phyloP scores from a whole-genome alignment of 2,113 vertebrate genomes.

The Vimba vimba region DNA sequence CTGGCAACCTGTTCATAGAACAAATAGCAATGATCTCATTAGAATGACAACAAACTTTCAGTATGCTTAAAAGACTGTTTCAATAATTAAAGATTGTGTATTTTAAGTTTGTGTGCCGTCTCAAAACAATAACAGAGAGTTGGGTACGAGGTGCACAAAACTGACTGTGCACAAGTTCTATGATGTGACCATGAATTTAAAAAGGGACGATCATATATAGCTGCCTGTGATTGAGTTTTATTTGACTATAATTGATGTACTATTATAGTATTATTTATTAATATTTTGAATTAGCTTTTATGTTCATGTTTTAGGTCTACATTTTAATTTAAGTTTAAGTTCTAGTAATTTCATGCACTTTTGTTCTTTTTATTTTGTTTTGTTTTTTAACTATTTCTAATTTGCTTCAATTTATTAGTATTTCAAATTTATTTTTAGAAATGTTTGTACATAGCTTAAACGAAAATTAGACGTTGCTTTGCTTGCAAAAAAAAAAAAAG shows the following conservation, averaged over 20 bases:
- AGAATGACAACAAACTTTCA: not conserved
- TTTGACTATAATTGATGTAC: too few species aligned
- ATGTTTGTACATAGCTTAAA: too few species aligned
- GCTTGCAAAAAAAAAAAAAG: too few species aligned
- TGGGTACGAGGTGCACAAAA: not conserved
- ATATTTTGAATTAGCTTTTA: not conserved
- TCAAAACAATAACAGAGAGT: not conserved
- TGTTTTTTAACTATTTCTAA: not conserved
- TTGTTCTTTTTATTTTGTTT: not conserved
- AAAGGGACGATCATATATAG: not conserved
- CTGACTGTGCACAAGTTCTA: not conserved
- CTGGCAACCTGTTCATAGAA: not conserved
- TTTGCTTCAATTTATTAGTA: too few species aligned
- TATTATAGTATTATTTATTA: not conserved
- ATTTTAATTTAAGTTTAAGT: not conserved
- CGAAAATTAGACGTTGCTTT: too few species aligned
- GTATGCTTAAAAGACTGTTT: not conserved
- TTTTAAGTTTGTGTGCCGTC: not conserved
- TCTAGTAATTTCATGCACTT: not conserved
- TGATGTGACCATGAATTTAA: not conserved
- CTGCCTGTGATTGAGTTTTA: too few species aligned
- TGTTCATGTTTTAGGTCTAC: not conserved
- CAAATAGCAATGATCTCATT: not conserved
- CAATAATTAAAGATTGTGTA: not conserved
- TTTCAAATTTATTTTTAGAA: too few species aligned